Base-by-base conservation (phyloP, 2,113 vertebrate species). In the Cygnus atratus region DNA sequence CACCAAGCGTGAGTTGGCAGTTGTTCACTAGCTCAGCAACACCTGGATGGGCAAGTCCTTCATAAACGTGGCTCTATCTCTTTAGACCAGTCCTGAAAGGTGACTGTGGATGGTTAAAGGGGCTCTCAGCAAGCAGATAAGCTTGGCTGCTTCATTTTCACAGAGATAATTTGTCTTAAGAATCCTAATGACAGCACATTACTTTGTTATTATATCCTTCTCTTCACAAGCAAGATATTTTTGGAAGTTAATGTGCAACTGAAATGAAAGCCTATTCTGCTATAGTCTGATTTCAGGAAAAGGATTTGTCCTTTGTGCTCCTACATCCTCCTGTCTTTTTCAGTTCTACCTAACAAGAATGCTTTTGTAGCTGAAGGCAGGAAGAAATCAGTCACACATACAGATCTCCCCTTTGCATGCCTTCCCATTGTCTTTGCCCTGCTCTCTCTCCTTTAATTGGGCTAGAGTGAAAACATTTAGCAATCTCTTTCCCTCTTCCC, bases 381-480 rank as follows among this genome's bases (percentile, higher is more conserved):
- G 89, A 93, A 87, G 88, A 90, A 93, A 84, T 92, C 80, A 6
- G 13, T 89, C 84, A 90, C 9, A 7, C 85, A 86, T 61, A 66
- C 75, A 90, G 82, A 79, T 95, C 68, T 93, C 80, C 88, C 33
- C 43, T 63, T 44, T 80, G 75, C 63, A 76, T 0, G 1, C 63
- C 50, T 82, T 73, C 59, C 41, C 48, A 41, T 25, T 77, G 57
- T 72, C 61, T 71, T 78, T n/a, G 8, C 91, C 79, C 95, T 74
- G 82, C 46, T 91, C 87, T 62, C 59, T 93, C 63, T 95, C 48
- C 90, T 92, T 93, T 92, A 93, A 87, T 87, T 95, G 92, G 88
- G 57, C 73, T 88, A 87, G 67, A 91, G 76, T 94, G 80, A 95
- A 96, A 96, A 79, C 73, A 96, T 91, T 97, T 95, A 93, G 79